A percentile compares a stretch with the other conserved stretches of the same genome.
Evolutionary conservation across 2,113 vertebrate genomes (phyloP).

Genomic region (Anoura caudifer): DNA sequence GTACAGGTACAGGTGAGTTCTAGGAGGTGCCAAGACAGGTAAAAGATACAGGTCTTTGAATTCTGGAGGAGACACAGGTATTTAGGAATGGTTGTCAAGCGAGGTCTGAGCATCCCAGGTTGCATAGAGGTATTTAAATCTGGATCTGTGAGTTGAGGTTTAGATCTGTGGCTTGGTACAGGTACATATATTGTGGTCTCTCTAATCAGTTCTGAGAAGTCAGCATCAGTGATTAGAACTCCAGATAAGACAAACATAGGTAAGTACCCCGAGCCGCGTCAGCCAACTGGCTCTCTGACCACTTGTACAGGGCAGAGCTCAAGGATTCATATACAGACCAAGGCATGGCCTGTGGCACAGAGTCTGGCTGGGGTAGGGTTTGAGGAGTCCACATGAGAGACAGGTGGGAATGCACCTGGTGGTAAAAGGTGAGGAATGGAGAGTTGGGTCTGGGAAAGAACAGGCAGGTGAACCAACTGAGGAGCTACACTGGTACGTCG

Average conservation of each 20-base stretch:
- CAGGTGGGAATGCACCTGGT: neutral
- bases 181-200: neutral
- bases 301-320: neutral
- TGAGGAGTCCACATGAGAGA: neutral
- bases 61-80: neutral
- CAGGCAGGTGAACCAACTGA: neutral
- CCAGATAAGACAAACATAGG: neutral
- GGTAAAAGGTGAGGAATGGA: neutral
- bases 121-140: neutral
- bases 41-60: neutral
- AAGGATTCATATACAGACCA: neutral
- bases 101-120: neutral
- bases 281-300: neutral
- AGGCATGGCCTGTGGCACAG: neutral
- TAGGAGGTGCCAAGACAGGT: neutral
- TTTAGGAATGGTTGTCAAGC: neutral
- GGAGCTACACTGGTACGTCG: no score
- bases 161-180: neutral
- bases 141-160: neutral
- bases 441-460: neutral
- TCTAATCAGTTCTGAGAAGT: neutral
- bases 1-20: neutral
- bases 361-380: neutral
- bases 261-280: neutral
- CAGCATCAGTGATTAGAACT: neutral